Evolutionary conservation across 1,140 invertebrate genomes (phyloP).

Genomic region (Drosophila busckii): DNA sequence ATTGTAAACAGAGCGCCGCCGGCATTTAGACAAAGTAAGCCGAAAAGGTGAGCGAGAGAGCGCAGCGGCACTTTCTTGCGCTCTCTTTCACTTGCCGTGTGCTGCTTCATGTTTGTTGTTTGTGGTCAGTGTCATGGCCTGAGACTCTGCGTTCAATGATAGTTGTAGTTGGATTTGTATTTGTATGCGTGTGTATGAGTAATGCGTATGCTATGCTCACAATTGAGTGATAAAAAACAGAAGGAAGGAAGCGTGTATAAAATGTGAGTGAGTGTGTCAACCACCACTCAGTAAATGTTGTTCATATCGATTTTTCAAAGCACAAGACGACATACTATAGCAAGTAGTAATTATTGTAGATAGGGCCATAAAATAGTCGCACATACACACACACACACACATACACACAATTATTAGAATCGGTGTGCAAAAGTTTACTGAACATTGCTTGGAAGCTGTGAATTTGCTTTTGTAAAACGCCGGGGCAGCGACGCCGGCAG

Average conservation of each 20-base stretch:
- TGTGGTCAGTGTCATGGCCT: constrained; percentile 72
- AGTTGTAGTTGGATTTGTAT: not conserved
- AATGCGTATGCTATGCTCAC: constrained; percentile 20
- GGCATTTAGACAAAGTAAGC: no score
- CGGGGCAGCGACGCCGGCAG: constrained; percentile 19
- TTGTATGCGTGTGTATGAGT: constrained; percentile 21
- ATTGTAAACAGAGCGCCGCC: constrained; percentile 65
- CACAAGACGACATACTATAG: no score
- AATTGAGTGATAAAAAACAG: constrained; percentile 51
- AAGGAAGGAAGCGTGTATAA: constrained; percentile 28
- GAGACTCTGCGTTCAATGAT: constrained; percentile 29
- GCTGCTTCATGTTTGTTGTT: constrained; percentile 42
- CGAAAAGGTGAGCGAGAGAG: constrained; percentile 29
- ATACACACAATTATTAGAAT: no score
- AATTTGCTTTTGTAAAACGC: no score
- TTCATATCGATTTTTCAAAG: no score
- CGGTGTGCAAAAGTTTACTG: no score
- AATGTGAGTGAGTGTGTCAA: constrained; percentile 45
- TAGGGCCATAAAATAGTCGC: no score
- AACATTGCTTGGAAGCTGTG: no score
- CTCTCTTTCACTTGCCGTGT: constrained; percentile 5
- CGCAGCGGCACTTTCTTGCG: constrained; percentile 25
- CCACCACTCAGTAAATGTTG: constrained; percentile 32
- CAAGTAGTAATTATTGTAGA: no score
- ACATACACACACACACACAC: no score